Percentiles rank a stretch among this genome's conserved stretches.
Evolutionary conservation across 1,140 invertebrate species (phyloP).

Genomic region (Panagrolaimus sp.): DNA sequence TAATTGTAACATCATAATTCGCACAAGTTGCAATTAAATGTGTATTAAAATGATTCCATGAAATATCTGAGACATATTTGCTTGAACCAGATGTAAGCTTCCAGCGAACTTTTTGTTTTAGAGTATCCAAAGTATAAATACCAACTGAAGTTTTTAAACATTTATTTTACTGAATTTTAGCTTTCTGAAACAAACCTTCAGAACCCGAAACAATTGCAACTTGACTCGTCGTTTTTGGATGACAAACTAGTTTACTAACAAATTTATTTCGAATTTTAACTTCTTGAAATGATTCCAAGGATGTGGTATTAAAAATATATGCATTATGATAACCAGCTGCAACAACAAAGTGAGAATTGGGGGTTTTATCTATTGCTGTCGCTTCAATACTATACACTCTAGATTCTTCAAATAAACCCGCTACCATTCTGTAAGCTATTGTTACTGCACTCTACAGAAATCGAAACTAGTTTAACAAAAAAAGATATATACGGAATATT

Average conservation of each 20-base stretch:
- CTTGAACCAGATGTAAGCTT: neutral
- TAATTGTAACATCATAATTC: neutral
- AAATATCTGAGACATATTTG: neutral
- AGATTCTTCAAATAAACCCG: neutral
- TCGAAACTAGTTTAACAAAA: too few species aligned
- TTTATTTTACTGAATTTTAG: too few species aligned
- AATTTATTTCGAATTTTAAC: neutral
- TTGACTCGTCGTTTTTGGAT: neutral
- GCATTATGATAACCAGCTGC: constrained; percentile 20
- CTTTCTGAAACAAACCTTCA: too few species aligned
- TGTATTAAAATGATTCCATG: neutral
- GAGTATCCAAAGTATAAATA: constrained; percentile 3
- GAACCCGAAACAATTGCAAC: neutral
- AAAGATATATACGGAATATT: too few species aligned
- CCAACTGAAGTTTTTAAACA: too few species aligned
- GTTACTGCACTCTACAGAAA: neutral
- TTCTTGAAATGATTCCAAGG: neutral
- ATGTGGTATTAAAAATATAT: constrained; percentile 9
- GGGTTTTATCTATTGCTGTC: neutral
- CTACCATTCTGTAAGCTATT: neutral
- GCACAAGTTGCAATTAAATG: neutral
- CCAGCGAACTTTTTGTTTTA: neutral
- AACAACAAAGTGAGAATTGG: neutral
- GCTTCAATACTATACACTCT: constrained; percentile 11
- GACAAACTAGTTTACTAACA: neutral